Evolutionary conservation across 2,797 vertebrate genomes (phyloP).

Genomic region (Halcyon chelicuti): DNA sequence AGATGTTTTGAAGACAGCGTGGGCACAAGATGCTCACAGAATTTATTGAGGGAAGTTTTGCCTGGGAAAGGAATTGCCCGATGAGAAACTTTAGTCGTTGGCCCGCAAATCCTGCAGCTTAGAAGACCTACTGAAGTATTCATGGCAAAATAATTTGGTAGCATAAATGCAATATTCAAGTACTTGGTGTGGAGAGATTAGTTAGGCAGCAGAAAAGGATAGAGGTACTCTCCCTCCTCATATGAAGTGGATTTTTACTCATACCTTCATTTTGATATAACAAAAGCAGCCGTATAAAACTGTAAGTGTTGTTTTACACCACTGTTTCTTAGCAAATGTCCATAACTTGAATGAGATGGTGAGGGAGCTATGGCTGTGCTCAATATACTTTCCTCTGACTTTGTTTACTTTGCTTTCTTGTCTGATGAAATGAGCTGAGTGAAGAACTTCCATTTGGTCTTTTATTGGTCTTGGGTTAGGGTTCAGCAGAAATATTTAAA

Average conservation of each 20-base stretch:
- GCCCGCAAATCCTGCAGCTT: not conserved
- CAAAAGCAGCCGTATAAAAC: not conserved
- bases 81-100: not conserved
- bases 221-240: not conserved
- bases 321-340: not conserved
- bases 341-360: not conserved
- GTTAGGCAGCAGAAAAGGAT: not conserved
- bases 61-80: not conserved
- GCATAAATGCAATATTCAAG: not conserved
- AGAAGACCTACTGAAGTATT: slow-evolving; percentile 16
- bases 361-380: not conserved
- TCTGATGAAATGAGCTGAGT: not conserved
- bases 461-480: not conserved
- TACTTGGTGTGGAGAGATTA: not conserved
- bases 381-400: not conserved
- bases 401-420: not conserved
- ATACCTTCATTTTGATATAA: not conserved
- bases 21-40: not conserved
- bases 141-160: not conserved
- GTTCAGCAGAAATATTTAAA: not conserved
- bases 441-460: not conserved
- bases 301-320: not conserved
- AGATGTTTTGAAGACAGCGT: not conserved
- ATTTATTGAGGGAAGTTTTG: not conserved
- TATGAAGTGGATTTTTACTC: not conserved